Evolutionary conservation across 1,140 invertebrate genomes (phyloP).

Genomic region (Nylanderia fulva): DNA sequence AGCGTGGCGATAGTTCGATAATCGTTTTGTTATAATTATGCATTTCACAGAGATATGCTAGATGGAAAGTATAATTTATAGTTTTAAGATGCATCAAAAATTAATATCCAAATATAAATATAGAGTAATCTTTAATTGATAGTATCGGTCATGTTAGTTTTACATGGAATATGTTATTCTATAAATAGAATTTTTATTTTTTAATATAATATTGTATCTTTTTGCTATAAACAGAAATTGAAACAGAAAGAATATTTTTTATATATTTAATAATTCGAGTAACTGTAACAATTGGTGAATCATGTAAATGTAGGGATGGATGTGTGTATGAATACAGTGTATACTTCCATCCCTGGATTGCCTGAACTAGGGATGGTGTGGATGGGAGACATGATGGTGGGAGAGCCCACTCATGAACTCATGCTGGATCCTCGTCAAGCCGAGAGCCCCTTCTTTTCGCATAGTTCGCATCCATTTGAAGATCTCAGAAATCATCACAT

Average conservation of each 20-base stretch:
- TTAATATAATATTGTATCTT: not conserved
- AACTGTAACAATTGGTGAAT: slow-evolving; percentile 64
- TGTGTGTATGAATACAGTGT: slow-evolving; percentile 84
- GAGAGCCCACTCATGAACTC: slow-evolving; percentile 87
- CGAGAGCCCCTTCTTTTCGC: slow-evolving; percentile 87
- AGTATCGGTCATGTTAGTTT: not conserved
- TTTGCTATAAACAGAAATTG: not conserved
- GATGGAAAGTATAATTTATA: not conserved
- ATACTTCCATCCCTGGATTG: slow-evolving; percentile 86
- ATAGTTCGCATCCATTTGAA: slow-evolving; percentile 87
- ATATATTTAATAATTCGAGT: not conserved
- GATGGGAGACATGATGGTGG: slow-evolving; percentile 89
- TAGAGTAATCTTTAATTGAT: slow-evolving; percentile 1
- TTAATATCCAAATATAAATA: not conserved
- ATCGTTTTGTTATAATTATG: not conserved
- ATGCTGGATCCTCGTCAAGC: slow-evolving; percentile 86
- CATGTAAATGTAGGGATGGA: slow-evolving; percentile 74
- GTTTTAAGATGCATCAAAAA: not conserved
- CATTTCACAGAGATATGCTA: not conserved
- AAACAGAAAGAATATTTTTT: slow-evolving; percentile 33
- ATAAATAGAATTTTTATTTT: not conserved
- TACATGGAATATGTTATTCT: not conserved
- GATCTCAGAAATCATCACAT: slow-evolving; percentile 87
- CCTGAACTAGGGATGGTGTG: slow-evolving; percentile 90
- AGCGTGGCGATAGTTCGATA: not conserved